Percentiles rank a stretch among this genome's conserved stretches.
Evolutionary conservation across 1,140 invertebrate genomes (phyloP).

Genomic region (Drosophila ananassae): DNA sequence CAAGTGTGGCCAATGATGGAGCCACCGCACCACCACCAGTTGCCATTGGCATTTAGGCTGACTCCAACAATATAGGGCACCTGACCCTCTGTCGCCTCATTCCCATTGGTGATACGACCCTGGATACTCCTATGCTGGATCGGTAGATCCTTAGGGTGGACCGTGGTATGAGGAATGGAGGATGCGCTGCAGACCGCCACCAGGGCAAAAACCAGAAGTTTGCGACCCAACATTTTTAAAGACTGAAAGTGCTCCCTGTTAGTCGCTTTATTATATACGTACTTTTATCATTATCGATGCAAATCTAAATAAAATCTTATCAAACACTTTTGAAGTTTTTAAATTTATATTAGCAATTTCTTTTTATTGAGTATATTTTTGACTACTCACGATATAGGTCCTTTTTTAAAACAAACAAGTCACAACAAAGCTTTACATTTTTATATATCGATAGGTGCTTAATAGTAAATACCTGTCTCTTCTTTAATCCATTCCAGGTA

Average conservation of each 20-base stretch:
- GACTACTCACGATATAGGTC: too few relatives aligned
- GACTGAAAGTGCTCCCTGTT: conserved; percentile 10
- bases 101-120: conserved; percentile 74
- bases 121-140: conserved; percentile 33
- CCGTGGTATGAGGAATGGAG: conserved; percentile 10
- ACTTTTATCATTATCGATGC: conserved; percentile 19
- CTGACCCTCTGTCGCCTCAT: conserved; percentile 79
- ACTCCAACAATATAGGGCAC: conserved; percentile 85
- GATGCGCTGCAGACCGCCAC: conserved; percentile 15
- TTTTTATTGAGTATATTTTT: not conserved
- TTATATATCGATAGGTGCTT: not conserved
- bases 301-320: conserved; percentile 29
- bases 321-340: conserved; percentile 12
- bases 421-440: too few relatives aligned
- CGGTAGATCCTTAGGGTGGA: conserved; percentile 28
- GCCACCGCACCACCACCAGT: conserved; percentile 86
- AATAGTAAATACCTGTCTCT: conserved; percentile 84
- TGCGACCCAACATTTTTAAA: conserved; percentile 10
- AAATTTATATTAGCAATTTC: conserved; percentile 3
- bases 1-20: conserved; percentile 85
- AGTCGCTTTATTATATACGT: conserved; percentile 9
- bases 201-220: conserved; percentile 11
- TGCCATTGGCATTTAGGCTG: conserved; percentile 66
- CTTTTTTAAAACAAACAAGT: too few relatives aligned
- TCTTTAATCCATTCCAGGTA: conserved; percentile 85